Percentiles rank a stretch among this genome's conserved stretches.
Conservation (phyloP, 2,888 invertebrate genomes). For the Phalera bucephala region DNA sequence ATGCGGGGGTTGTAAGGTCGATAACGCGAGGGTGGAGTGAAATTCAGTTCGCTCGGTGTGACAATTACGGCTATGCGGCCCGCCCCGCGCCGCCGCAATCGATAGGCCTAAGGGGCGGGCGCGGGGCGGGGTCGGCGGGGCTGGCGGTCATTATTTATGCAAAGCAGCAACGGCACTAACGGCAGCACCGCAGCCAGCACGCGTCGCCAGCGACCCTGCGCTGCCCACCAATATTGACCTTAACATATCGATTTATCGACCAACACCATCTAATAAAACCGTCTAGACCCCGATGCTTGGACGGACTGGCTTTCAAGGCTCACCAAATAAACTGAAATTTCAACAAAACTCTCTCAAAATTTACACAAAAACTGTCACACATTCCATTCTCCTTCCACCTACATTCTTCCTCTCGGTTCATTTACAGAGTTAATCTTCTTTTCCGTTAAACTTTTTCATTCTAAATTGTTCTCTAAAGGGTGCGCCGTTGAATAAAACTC, state of each 20-base stretch:
- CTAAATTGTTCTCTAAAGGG: constrained; percentile 16
- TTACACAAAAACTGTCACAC: no score
- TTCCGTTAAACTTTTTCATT: constrained; percentile 3
- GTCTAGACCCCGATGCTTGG: no score
- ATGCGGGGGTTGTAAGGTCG: constrained; percentile 69
- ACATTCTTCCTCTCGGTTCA: no score
- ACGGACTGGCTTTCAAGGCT: no score
- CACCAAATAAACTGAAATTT: no score
- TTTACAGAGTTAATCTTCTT: no score
- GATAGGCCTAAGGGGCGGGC: constrained; percentile 86
- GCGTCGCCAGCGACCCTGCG: constrained; percentile 24
- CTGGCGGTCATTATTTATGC: constrained; percentile 75
- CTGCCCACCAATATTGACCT: constrained; percentile 39
- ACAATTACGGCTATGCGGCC: constrained; percentile 81
- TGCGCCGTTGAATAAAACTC: constrained; percentile 35
- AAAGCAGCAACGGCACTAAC: constrained; percentile 67
- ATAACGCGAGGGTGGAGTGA: constrained; percentile 63
- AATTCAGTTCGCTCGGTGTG: constrained; percentile 76
- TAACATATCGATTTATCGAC: constrained; percentile 44
- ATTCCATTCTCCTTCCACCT: no score
- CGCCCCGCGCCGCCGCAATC: constrained; percentile 86
- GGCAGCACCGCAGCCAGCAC: constrained; percentile 39
- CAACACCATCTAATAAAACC: constrained; percentile 16
- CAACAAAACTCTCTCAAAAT: no score
- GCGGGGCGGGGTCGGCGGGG: constrained; percentile 54